phyloP scores from a whole-genome alignment of 2,113 vertebrate species.

The Cinclus cinclus region DNA sequence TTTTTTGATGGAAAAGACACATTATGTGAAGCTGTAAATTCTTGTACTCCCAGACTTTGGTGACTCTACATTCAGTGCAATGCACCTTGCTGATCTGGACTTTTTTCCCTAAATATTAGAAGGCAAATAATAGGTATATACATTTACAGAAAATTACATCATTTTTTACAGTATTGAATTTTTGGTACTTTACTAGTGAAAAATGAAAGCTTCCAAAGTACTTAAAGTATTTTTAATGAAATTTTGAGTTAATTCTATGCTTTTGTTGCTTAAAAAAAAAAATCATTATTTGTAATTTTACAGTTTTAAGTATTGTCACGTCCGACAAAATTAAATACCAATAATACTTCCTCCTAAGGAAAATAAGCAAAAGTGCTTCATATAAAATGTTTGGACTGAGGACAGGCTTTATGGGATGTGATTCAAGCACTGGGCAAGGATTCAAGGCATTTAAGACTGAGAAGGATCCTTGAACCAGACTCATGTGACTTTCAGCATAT shows the following conservation, averaged over 20 bases:
- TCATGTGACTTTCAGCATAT: not conserved
- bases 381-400: not conserved
- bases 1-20: not conserved
- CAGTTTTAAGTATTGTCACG: not conserved
- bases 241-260: not conserved
- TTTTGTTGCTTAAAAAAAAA: not conserved
- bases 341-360: not conserved
- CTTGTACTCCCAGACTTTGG: not conserved
- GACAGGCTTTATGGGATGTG: not conserved
- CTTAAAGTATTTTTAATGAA: not conserved
- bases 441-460: not conserved
- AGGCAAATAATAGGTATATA: not conserved
- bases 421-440: not conserved
- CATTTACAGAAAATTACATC: not conserved
- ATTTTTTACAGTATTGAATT: not conserved
- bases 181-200: not conserved
- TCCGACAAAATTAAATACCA: not conserved
- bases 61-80: not conserved
- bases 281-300: not conserved
- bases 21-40: not conserved
- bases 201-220: not conserved
- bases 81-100: not conserved
- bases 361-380: not conserved
- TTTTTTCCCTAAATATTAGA: not conserved
- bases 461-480: not conserved